A percentile compares a stretch with the other conserved stretches of the same genome.
Evolutionary conservation across 1,140 invertebrate species (phyloP).

Genomic region (Lepidurus apus): DNA sequence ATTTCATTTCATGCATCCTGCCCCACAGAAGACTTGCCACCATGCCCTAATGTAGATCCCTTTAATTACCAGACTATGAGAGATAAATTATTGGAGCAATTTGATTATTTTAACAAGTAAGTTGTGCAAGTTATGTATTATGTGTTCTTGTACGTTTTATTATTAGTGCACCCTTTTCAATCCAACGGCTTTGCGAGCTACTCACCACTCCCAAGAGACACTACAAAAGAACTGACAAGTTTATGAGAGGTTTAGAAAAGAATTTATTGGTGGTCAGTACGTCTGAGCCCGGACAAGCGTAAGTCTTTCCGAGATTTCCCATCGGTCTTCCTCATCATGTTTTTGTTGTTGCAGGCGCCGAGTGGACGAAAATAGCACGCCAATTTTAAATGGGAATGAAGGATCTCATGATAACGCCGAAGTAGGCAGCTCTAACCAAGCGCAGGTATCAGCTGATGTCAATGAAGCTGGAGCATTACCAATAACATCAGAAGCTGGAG

Average conservation of each 20-base stretch:
- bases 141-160: background rate
- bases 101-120: slow-evolving; percentile 61
- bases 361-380: slow-evolving; percentile 13
- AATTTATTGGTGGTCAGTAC: slow-evolving; percentile 92
- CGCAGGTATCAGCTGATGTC: background rate
- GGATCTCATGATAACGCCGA: slow-evolving; percentile 23
- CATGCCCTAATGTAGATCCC: slow-evolving; percentile 81
- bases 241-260: slow-evolving; percentile 88
- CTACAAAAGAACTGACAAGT: slow-evolving; percentile 93
- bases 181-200: slow-evolving; percentile 91
- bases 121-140: background rate
- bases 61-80: slow-evolving; percentile 88
- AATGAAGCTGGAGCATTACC: background rate
- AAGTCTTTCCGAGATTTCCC: slow-evolving; percentile 10
- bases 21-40: slow-evolving; percentile 64
- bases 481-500: background rate
- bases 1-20: slow-evolving; percentile 76
- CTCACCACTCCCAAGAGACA: slow-evolving; percentile 84
- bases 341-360: background rate
- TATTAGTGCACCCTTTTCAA: slow-evolving; percentile 81
- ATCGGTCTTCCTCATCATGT: background rate
- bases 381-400: slow-evolving; percentile 27
- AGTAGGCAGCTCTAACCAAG: slow-evolving; percentile 16
- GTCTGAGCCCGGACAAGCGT: slow-evolving; percentile 70
- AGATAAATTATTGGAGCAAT: slow-evolving; percentile 69